Base-by-base conservation (phyloP, 2,888 invertebrate species). In the Drosophila subquinaria region DNA sequence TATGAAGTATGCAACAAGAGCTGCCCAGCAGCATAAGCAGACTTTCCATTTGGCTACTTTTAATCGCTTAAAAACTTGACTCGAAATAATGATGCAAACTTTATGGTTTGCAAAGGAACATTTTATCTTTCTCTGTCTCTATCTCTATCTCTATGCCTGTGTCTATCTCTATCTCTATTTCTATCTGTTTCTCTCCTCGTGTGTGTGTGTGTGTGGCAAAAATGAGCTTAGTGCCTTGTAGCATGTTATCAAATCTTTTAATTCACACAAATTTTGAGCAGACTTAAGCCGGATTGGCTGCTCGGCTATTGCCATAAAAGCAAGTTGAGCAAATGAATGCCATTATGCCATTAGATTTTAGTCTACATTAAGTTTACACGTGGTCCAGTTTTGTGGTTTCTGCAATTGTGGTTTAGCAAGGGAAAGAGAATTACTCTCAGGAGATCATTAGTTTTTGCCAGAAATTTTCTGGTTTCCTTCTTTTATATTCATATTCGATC, bases 61-160 rank as follows among this genome's bases (percentile, higher is more conserved):
- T 55, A 50, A 45, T 50, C 38, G 33, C 30, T 55, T 51, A 53
- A 64, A 69, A 81, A 64, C 76, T 73, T 76, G 76, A 57, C 68
- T 81, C 20, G 56, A 74, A 69, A 74, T 82, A 87, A 84, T 84
- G 79, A 71, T 62, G 69, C 66, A 81, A 84, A 82, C 71, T 82
- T 81, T 79, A 59, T 59, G 57, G 63, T 35, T 51, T 50, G 20
- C 33, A 35, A 61, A n/a, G 20, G n/a, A 38, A 6, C 35, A 35
- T 27, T 8, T 36, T 27, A 20, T 35, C 35, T 35, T 13, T 35
- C 20, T 51, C 11, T 38, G 6, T 13, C 20, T 36, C 1, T 35
- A 27, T 57, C 43, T 42, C 30, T 36, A n/a, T 27, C 9, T 11
- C 33, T 33, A 4, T 9, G 5, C 11, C 30, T 17, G 4, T 8